Base-by-base conservation (phyloP, 53 echinoderm and acorn worm genomes). In the Crossaster papposus region DNA sequence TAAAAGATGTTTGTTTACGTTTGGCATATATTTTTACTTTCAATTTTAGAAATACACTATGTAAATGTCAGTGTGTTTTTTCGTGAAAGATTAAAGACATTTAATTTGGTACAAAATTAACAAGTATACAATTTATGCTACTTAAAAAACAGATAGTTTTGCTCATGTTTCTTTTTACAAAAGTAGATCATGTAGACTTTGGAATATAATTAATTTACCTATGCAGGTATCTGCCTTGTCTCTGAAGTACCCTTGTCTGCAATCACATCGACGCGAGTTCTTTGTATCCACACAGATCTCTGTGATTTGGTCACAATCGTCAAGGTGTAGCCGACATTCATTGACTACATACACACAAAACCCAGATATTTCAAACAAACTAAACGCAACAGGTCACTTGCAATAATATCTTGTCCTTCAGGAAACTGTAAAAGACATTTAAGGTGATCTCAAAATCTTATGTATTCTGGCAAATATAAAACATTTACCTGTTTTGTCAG, bases 201-300 rank as follows among this genome's bases (percentile, higher is more conserved):
- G 17, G 12, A 2, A 58, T 58, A 17, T 15, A 18, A 44, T 26
- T 3, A 23, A 31, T 10, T 83, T 83, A 83, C 84, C 65, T n/a
- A 51, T 28, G 30, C 84, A 83, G 12, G 30, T 8, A 1, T 29
- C 52, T 6, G 44, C 18, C 13, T 72, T 71, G 38, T 83, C 26
- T 72, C 51, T 83, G 72, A 71, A 83, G 35, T 72, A 72, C 11
- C 84, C 84, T 72, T 31, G 84, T 71, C 70, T 72, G 84, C 84
- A 83, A 22, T 70, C 51, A 20, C 84, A 83, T 7, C 22, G 51
- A 83, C 52, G 31, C 2, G 37, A 6, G 18, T 71, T 30, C 17
- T 28, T 24, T 13, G 32, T 83, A 44, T 83, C 68, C 14, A 54
- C 52, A 30, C 84, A 83, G 18, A 11, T 38, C 84, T 83, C 84